phyloP scores from a whole-genome alignment of 2,113 vertebrate species.

The Oophaga pumilio region DNA sequence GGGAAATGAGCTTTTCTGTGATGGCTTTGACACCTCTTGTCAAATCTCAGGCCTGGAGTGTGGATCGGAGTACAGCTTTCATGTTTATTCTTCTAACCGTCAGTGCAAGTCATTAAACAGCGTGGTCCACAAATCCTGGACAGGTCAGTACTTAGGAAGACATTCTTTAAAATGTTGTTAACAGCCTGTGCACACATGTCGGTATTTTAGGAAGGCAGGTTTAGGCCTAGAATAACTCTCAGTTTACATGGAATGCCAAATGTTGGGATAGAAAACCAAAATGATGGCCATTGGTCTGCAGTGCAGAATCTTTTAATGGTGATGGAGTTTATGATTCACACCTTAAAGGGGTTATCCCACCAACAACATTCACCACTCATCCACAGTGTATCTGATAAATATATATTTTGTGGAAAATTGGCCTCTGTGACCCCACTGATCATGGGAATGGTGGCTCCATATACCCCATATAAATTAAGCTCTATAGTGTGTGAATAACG shows the following conservation, averaged over 20 bases:
- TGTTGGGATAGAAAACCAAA: too few species aligned
- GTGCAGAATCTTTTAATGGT: not conserved
- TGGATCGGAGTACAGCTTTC: conserved; percentile 27
- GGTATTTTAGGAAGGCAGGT: not conserved
- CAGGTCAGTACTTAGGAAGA: conserved; percentile 19
- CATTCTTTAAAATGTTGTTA: not conserved
- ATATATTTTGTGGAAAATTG: too few species aligned
- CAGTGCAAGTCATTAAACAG: conserved; percentile 18
- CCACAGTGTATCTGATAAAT: too few species aligned
- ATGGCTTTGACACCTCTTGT: not conserved
- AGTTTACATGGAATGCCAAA: not conserved
- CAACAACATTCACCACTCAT: too few species aligned
- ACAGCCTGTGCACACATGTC: not conserved
- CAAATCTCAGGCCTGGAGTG: conserved; percentile 33
- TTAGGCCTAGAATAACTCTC: not conserved
- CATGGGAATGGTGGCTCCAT: too few species aligned
- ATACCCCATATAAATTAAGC: too few species aligned
- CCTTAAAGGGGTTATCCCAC: too few species aligned
- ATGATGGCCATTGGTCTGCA: not conserved
- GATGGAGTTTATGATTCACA: too few species aligned
- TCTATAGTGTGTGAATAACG: too few species aligned
- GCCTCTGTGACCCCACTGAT: too few species aligned
- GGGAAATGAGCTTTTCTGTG: conserved; percentile 1
- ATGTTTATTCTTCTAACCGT: conserved; percentile 15
- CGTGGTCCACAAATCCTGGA: not conserved